A percentile compares a stretch with the other conserved stretches of the same genome.
These are phyloP conservation scores for Probosciger aterrimus DNA, from an alignment of 2,113 vertebrate genomes.

Conservation along the genomic window DNA sequence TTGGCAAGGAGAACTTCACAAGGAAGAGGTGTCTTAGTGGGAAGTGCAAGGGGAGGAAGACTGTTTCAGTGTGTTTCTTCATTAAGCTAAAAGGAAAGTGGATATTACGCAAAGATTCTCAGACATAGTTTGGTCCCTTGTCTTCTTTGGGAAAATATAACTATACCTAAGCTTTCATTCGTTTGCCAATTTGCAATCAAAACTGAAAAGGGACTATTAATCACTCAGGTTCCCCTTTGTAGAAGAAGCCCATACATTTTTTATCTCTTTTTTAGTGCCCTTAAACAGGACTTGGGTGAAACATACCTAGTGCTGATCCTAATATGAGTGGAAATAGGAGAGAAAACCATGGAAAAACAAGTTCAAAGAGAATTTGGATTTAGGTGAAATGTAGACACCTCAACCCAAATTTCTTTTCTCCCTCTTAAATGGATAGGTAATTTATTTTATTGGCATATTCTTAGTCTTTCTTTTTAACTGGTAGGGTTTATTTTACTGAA, in stretches of 20 bases:
- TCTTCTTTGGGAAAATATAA: not conserved
- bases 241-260: not conserved
- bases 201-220: not conserved
- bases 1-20: not conserved
- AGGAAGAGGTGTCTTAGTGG: not conserved
- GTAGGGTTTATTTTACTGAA: not conserved
- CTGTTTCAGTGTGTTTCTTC: not conserved
- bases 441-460: not conserved
- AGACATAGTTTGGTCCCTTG: not conserved
- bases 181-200: not conserved
- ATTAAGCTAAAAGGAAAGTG: not conserved
- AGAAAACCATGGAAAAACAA: not conserved
- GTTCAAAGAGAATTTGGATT: not conserved
- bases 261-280: not conserved
- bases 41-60: not conserved
- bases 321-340: not conserved
- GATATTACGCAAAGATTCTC: not conserved
- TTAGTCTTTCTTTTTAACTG: not conserved
- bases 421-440: not conserved
- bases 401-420: not conserved
- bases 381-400: not conserved
- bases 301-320: not conserved
- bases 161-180: not conserved
- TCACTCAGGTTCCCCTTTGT: not conserved
- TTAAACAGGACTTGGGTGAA: not conserved